phyloP scores from a whole-genome alignment of 1,140 invertebrate genomes.

The Grapholita molesta region DNA sequence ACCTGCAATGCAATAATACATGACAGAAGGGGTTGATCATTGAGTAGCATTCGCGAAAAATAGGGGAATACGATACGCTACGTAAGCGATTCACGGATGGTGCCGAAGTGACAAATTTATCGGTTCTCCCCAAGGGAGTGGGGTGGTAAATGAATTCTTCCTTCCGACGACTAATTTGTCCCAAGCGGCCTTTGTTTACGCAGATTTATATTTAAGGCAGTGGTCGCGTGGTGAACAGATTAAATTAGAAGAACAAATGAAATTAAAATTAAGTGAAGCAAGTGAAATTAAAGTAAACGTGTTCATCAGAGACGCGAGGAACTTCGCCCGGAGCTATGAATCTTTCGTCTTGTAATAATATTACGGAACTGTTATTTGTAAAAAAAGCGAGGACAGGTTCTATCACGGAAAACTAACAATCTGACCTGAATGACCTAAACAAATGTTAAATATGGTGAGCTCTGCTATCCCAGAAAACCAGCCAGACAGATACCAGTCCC shows the following conservation, averaged over 20 bases:
- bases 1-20: not conserved
- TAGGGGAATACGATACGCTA: not conserved
- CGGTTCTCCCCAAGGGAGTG: not conserved
- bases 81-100: not conserved
- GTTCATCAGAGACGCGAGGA: too few relatives aligned
- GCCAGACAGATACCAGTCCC: too few relatives aligned
- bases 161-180: conserved; percentile 9
- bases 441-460: too few relatives aligned
- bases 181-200: not conserved
- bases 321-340: too few relatives aligned
- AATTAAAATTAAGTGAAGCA: too few relatives aligned
- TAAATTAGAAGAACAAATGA: not conserved
- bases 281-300: too few relatives aligned
- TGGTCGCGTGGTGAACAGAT: not conserved
- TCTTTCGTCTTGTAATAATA: too few relatives aligned
- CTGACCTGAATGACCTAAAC: too few relatives aligned
- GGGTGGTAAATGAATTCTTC: conserved; percentile 4
- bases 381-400: too few relatives aligned
- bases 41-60: not conserved
- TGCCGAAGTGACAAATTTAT: not conserved
- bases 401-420: too few relatives aligned
- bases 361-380: too few relatives aligned
- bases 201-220: not conserved
- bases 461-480: too few relatives aligned
- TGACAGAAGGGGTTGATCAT: not conserved